phyloP scores from a whole-genome alignment of 2,113 vertebrate genomes.

The Sebastes schlegelii region DNA sequence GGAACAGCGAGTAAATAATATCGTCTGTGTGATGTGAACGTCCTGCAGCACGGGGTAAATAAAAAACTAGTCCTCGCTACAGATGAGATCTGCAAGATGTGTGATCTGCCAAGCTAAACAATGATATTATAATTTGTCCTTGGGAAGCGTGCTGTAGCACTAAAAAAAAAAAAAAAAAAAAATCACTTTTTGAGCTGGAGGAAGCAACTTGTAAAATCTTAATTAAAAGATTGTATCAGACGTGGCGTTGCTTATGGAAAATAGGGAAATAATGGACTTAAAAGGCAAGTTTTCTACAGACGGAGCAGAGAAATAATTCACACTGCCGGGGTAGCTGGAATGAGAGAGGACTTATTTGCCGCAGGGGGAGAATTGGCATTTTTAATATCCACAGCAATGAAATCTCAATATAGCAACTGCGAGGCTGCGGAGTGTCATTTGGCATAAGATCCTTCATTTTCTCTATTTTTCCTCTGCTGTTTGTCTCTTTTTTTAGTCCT shows the following conservation, averaged over 20 bases:
- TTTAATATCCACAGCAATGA: slow-evolving; percentile 80
- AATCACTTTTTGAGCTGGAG: slow-evolving; percentile 54
- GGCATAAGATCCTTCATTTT: slow-evolving; percentile 50
- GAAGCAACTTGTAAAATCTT: slow-evolving; percentile 81
- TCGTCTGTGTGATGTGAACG: slow-evolving; percentile 15
- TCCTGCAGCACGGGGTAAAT: slow-evolving; percentile 49
- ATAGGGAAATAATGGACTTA: slow-evolving; percentile 78
- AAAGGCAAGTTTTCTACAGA: slow-evolving; percentile 75
- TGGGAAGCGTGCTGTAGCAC: slow-evolving; percentile 60
- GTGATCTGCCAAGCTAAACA: slow-evolving; percentile 69
- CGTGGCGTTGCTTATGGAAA: slow-evolving; percentile 75
- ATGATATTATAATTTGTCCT: slow-evolving; percentile 74
- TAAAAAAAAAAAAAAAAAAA: slow-evolving; percentile 16
- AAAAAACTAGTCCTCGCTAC: slow-evolving; percentile 21
- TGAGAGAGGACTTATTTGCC: slow-evolving; percentile 71
- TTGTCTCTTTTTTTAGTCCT: slow-evolving; percentile 61
- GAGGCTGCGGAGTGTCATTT: slow-evolving; percentile 53
- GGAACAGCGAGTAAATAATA: not conserved
- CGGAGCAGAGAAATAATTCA: slow-evolving; percentile 70
- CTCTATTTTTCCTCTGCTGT: slow-evolving; percentile 47
- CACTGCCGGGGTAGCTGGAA: slow-evolving; percentile 59
- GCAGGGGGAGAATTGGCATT: slow-evolving; percentile 72
- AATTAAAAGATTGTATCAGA: slow-evolving; percentile 85
- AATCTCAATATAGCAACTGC: slow-evolving; percentile 62
- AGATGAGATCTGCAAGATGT: slow-evolving; percentile 60